A percentile compares a stretch with the other conserved stretches of the same genome.
Conservation (phyloP, 2,888 invertebrate genomes). For the Dichetophora obliterata region DNA sequence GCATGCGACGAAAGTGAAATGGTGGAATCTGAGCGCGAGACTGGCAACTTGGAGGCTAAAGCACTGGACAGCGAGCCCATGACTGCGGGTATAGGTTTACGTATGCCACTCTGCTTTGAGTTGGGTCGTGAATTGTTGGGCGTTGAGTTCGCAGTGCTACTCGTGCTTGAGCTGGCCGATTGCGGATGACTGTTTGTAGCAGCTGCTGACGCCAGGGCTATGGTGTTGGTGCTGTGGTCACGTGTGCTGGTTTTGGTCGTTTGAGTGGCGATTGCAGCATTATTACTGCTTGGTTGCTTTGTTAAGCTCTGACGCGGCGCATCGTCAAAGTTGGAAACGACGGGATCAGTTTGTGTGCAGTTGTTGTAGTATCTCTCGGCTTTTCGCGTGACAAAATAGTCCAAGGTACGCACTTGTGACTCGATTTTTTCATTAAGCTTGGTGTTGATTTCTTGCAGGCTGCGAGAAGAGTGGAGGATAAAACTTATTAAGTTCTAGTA, state of each 20-base stretch:
- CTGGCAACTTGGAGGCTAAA: conserved; percentile 69
- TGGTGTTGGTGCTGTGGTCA: conserved; percentile 63
- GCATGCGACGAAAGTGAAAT: conserved; percentile 61
- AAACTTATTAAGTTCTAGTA: neutral
- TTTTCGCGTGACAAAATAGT: conserved; percentile 65
- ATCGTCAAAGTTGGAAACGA: conserved; percentile 58
- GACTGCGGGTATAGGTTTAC: conserved; percentile 54
- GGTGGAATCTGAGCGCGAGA: conserved; percentile 73
- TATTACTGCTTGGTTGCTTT: conserved; percentile 27
- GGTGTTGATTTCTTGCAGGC: conserved; percentile 70
- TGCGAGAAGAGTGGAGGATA: conserved; percentile 42
- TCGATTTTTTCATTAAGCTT: conserved; percentile 74
- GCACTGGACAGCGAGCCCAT: conserved; percentile 41
- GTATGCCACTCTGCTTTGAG: conserved; percentile 72
- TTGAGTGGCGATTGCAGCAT: conserved; percentile 51
- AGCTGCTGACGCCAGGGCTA: conserved; percentile 50
- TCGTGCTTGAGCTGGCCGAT: conserved; percentile 66
- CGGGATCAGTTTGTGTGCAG: conserved; percentile 67
- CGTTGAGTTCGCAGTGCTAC: conserved; percentile 68
- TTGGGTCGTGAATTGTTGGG: conserved; percentile 67
- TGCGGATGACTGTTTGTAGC: conserved; percentile 53
- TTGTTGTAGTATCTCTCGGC: conserved; percentile 65
- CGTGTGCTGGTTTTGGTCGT: conserved; percentile 50
- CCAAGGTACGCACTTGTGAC: conserved; percentile 65
- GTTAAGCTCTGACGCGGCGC: neutral